These are phyloP conservation scores for Hartigia nigra DNA, from an alignment of 2,888 invertebrate species.

Conservation along the genomic window DNA sequence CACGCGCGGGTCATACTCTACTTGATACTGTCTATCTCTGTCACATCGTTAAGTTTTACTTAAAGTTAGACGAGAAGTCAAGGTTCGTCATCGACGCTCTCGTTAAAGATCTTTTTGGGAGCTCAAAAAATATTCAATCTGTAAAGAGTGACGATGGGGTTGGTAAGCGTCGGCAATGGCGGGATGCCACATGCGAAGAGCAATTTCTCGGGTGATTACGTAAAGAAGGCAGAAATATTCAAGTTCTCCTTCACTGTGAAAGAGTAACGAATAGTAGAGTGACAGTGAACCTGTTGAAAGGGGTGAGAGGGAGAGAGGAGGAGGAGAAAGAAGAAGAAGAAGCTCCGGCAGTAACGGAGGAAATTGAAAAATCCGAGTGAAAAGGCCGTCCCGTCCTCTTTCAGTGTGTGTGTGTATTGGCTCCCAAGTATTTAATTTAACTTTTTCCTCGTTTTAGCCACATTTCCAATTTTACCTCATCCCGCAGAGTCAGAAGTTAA, in stretches of 20 bases:
- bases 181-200: constrained; percentile 14
- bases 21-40: neutral
- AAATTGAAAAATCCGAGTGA: constrained; percentile 57
- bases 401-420: constrained; percentile 33
- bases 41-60: neutral
- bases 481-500: constrained; percentile 28
- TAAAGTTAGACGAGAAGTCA: neutral
- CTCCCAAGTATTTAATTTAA: constrained; percentile 54
- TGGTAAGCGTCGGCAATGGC: constrained; percentile 22
- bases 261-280: constrained; percentile 19
- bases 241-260: constrained; percentile 27
- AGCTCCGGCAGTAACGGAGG: constrained; percentile 40
- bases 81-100: constrained; percentile 1
- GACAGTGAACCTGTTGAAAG: constrained; percentile 15
- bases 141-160: constrained; percentile 23
- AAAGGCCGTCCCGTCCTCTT: constrained; percentile 37
- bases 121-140: constrained; percentile 34
- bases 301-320: neutral
- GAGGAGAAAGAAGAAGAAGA: constrained; percentile 17
- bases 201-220: constrained; percentile 48
- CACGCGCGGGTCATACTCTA: neutral
- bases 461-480: constrained; percentile 51
- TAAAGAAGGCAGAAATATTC: constrained; percentile 40
- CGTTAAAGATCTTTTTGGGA: neutral
- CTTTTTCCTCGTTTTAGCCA: constrained; percentile 51